Evolutionary conservation across 2,113 vertebrate species (phyloP).

Genomic region (Formicarius rufipectus): DNA sequence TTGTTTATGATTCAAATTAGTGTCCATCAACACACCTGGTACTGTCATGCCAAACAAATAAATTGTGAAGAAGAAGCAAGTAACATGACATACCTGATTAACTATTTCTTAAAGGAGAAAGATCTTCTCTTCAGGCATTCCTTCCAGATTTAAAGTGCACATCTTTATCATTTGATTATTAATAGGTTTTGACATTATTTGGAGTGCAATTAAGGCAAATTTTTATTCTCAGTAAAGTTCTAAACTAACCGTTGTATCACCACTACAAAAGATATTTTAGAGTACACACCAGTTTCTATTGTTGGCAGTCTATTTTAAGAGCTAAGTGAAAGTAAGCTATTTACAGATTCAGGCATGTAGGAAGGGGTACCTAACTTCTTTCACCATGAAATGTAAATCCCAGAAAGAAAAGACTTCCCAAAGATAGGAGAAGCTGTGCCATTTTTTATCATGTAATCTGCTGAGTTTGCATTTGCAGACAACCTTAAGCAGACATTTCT

Average conservation of each 20-base stretch:
- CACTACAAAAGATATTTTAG: not conserved
- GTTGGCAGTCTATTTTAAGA: not conserved
- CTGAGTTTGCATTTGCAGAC: not conserved
- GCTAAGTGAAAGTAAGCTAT: not conserved
- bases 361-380: not conserved
- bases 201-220: not conserved
- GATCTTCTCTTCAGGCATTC: not conserved
- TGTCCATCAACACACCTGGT: not conserved
- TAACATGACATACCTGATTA: not conserved
- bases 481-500: not conserved
- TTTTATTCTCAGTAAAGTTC: not conserved
- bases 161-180: not conserved
- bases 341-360: not conserved
- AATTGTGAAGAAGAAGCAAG: not conserved
- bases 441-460: not conserved
- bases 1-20: slow-evolving; percentile 49
- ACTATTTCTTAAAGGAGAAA: not conserved
- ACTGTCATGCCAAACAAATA: not conserved
- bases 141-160: not conserved
- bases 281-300: not conserved
- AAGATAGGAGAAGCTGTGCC: not conserved
- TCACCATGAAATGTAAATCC: not conserved
- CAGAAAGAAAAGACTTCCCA: not conserved
- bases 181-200: not conserved
- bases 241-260: not conserved